Conservation (phyloP, 2,888 invertebrate genomes). For the Phragmatobia fuliginosa region DNA sequence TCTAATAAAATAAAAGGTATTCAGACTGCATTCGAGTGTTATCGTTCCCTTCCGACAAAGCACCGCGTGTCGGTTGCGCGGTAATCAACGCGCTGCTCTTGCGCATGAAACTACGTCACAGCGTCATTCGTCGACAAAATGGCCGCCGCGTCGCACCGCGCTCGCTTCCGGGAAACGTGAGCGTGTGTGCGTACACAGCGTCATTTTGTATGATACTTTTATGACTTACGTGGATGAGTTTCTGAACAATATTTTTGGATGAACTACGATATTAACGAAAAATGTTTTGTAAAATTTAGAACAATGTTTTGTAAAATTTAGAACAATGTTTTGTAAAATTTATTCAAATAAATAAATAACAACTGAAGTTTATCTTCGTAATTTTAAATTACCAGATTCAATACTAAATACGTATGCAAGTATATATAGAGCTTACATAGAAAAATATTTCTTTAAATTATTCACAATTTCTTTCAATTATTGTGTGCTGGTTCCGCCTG, state of each 20-base stretch:
- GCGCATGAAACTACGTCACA: slow-evolving; percentile 11
- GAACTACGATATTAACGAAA: background rate
- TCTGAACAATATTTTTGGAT: background rate
- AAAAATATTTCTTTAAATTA: no score
- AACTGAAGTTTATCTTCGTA: no score
- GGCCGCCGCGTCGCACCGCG: slow-evolving; percentile 39
- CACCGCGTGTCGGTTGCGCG: background rate
- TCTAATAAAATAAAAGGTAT: background rate
- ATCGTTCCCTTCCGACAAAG: background rate
- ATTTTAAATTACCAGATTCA: no score
- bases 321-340: no score
- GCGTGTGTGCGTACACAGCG: slow-evolving; percentile 11
- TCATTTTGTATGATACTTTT: slow-evolving; percentile 6
- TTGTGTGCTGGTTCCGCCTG: no score
- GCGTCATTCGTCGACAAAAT: slow-evolving; percentile 37
- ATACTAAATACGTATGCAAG: no score
- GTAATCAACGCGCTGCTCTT: slow-evolving; percentile 3
- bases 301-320: no score
- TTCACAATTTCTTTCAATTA: no score
- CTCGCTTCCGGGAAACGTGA: slow-evolving; percentile 45
- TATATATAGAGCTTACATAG: no score
- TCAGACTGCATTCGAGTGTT: background rate
- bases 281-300: no score
- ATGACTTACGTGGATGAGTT: background rate
- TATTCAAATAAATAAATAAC: no score